A percentile compares a stretch with the other conserved stretches of the same genome.
Evolutionary conservation across 1,140 invertebrate species (phyloP).

Genomic region (Drosophila grimshawi): DNA sequence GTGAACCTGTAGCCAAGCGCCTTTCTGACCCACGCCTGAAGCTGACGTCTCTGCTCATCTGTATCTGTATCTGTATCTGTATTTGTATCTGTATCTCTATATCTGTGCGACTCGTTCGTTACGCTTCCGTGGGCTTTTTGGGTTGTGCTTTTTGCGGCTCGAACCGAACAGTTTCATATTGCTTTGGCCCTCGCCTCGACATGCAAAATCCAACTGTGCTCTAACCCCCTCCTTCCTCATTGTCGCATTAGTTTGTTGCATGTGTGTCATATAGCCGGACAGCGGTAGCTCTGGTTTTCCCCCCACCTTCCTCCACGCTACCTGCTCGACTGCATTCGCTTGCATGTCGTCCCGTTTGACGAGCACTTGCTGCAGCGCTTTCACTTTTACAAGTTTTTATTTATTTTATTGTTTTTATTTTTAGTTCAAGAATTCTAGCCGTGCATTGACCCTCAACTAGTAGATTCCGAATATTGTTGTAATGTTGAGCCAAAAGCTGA

Average conservation of each 20-base stretch:
- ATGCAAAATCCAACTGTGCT: constrained; percentile 43
- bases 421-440: constrained; percentile 19
- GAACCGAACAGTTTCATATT: constrained; percentile 54
- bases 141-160: constrained; percentile 75
- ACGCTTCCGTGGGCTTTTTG: constrained; percentile 78
- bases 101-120: constrained; percentile 57
- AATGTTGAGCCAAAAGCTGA: no score
- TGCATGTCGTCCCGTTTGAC: constrained; percentile 60
- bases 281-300: background rate
- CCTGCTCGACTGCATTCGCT: constrained; percentile 71
- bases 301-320: background rate
- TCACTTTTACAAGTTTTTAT: constrained; percentile 56
- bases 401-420: background rate
- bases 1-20: constrained; percentile 55
- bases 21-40: constrained; percentile 74
- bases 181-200: constrained; percentile 43
- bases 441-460: constrained; percentile 33
- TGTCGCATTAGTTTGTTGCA: constrained; percentile 53
- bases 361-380: constrained; percentile 57
- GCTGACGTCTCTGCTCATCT: constrained; percentile 43
- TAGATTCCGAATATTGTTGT: background rate
- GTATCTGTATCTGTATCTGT: constrained; percentile 19
- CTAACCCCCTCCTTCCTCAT: background rate
- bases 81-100: constrained; percentile 1
- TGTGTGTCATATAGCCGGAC: constrained; percentile 45